Conservation (phyloP, 2,113 vertebrate genomes). For the Procavia capensis region DNA sequence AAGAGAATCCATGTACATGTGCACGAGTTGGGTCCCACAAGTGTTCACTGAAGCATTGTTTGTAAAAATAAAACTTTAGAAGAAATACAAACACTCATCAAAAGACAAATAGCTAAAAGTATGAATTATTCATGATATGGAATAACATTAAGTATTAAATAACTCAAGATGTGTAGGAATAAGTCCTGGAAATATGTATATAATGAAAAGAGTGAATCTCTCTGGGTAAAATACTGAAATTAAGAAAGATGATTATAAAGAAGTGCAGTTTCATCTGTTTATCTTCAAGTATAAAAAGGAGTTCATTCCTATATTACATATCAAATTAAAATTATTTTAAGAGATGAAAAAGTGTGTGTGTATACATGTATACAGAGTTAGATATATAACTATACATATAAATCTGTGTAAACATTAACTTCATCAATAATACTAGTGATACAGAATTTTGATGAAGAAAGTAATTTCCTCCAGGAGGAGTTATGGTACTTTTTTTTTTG, state of each 20-base stretch:
- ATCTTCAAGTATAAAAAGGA: not conserved
- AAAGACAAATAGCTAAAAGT: slow-evolving; percentile 17
- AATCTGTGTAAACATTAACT: not conserved
- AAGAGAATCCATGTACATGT: not conserved
- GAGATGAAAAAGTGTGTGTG: not conserved
- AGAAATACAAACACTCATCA: not conserved
- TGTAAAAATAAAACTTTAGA: not conserved
- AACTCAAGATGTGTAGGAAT: not conserved
- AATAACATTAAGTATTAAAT: not conserved
- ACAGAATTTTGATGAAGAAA: not conserved
- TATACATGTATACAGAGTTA: not conserved
- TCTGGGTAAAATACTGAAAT: not conserved
- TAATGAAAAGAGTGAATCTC: not conserved
- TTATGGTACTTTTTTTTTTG: not conserved
- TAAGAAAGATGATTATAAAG: not conserved
- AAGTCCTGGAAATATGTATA: not conserved
- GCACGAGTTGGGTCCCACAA: not conserved
- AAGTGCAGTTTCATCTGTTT: not conserved
- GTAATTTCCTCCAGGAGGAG: not conserved
- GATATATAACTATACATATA: too few species aligned
- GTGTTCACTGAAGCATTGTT: not conserved
- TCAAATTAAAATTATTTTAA: not conserved
- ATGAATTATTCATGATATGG: slow-evolving; percentile 45
- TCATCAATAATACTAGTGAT: not conserved
- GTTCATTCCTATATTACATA: not conserved